phyloP scores from a whole-genome alignment of 2,113 vertebrate genomes.

The Collichthys lucidus region DNA sequence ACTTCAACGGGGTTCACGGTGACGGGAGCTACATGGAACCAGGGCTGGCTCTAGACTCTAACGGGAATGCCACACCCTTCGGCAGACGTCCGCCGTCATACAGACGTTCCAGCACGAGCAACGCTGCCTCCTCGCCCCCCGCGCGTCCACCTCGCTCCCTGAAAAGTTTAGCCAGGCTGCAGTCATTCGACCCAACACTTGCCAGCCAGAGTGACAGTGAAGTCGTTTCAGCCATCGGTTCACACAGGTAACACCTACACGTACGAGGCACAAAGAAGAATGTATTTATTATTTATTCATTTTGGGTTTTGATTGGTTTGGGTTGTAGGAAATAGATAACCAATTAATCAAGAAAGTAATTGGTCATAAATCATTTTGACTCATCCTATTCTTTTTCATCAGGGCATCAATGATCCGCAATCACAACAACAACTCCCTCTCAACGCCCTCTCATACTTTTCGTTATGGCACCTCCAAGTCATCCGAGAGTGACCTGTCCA shows the following conservation, averaged over 20 bases:
- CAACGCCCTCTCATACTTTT: constrained; percentile 68
- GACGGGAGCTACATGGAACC: constrained; percentile 75
- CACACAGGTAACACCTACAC: constrained; percentile 76
- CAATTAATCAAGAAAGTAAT: not conserved
- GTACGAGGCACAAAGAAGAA: not conserved
- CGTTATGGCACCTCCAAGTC: constrained; percentile 81
- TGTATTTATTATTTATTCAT: not conserved
- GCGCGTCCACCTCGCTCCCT: constrained; percentile 67
- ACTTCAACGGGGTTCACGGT: constrained; percentile 71
- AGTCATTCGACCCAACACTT: constrained; percentile 70
- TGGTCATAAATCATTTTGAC: constrained; percentile 2
- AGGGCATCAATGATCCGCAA: constrained; percentile 84
- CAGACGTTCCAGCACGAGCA: constrained; percentile 73
- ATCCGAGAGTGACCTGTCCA: constrained; percentile 83
- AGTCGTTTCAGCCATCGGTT: constrained; percentile 81
- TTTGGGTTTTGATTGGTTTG: not conserved
- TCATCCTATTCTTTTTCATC: constrained; percentile 22
- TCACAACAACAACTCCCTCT: constrained; percentile 87
- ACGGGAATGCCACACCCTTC: constrained; percentile 73
- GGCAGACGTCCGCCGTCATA: constrained; percentile 56
- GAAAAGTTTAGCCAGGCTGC: constrained; percentile 77
- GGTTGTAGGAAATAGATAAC: not conserved
- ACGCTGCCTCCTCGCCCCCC: constrained; percentile 53
- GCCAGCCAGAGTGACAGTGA: constrained; percentile 86
- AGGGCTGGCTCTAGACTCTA: constrained; percentile 73